Percentiles rank a stretch among this genome's conserved stretches.
phyloP scores from a whole-genome alignment of 2,113 vertebrate genomes.

The Vimba vimba region DNA sequence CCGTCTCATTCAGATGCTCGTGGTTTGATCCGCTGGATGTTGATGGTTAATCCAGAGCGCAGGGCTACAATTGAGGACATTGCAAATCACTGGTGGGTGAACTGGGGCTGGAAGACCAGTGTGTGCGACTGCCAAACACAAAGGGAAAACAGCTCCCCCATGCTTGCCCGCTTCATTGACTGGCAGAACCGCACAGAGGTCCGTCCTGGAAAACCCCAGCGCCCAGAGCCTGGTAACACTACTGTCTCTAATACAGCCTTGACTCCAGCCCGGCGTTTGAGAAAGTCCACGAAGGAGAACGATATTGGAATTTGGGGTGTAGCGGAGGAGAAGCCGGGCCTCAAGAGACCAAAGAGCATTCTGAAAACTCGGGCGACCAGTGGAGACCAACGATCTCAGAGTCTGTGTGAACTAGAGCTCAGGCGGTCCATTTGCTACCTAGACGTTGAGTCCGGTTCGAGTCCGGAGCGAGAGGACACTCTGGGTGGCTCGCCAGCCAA shows the following conservation, averaged over 20 bases:
- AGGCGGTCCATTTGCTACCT: conserved; percentile 78
- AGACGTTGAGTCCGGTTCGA: conserved; percentile 82
- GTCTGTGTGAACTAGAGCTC: conserved; percentile 77
- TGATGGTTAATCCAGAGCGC: conserved; percentile 98
- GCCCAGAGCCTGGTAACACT: conserved; percentile 68
- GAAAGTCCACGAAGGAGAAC: conserved; percentile 95
- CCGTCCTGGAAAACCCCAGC: conserved; percentile 61
- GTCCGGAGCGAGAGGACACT: conserved; percentile 70
- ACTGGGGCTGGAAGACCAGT: conserved; percentile 98
- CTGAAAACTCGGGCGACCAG: conserved; percentile 87
- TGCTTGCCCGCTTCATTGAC: conserved; percentile 92
- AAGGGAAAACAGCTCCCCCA: conserved; percentile 85
- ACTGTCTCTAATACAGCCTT: conserved; percentile 67
- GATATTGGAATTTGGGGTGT: conserved; percentile 76
- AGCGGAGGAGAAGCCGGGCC: conserved; percentile 80
- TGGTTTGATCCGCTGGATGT: conserved; percentile 98
- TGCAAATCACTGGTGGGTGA: conserved; percentile 99
- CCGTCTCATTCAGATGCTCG: conserved; percentile 83
- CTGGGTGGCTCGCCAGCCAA: conserved; percentile 75
- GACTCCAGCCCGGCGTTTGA: conserved; percentile 81
- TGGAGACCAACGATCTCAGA: conserved; percentile 86
- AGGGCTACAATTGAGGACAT: conserved; percentile 97
- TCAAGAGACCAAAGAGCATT: conserved; percentile 96
- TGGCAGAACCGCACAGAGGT: conserved; percentile 87
- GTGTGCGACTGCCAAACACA: conserved; percentile 94